phyloP scores from a whole-genome alignment of 2,888 invertebrate species.

The Heliconius erato region DNA sequence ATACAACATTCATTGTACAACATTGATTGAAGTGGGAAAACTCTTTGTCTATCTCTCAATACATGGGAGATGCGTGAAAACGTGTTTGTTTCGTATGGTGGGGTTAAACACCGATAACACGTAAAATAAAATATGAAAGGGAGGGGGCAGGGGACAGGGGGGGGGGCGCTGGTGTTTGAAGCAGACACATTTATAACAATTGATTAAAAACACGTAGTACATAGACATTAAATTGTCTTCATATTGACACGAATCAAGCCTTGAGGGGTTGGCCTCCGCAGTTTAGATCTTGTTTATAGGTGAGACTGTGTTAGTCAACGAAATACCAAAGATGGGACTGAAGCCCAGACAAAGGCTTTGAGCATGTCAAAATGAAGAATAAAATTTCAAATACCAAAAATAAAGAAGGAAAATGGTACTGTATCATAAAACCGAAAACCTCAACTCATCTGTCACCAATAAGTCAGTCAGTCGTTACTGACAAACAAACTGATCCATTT shows the following conservation, averaged over 20 bases:
- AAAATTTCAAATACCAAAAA: neutral
- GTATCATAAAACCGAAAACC: neutral
- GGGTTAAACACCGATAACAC: no score
- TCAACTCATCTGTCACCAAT: neutral
- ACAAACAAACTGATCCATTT: neutral
- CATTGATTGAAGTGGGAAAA: neutral
- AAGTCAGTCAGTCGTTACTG: constrained; percentile 1
- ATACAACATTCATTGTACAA: constrained; percentile 6
- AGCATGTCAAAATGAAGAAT: constrained; percentile 3
- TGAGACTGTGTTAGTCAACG: no score
- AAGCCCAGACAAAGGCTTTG: neutral
- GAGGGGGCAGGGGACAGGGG: neutral
- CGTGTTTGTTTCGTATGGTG: no score
- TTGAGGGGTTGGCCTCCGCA: neutral
- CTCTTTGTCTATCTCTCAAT: no score
- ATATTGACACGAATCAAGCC: neutral
- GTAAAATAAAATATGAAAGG: neutral
- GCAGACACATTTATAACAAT: constrained; percentile 4
- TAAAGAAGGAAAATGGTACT: neutral
- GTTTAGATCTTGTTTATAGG: no score
- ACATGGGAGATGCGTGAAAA: no score
- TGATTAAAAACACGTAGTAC: constrained; percentile 7
- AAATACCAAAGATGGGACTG: no score
- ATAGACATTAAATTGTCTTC: constrained; percentile 11
- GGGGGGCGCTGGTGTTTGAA: neutral